A percentile compares a stretch with the other conserved stretches of the same genome.
phyloP scores from a whole-genome alignment of 2,113 vertebrate genomes.

The Apodemus sylvaticus region DNA sequence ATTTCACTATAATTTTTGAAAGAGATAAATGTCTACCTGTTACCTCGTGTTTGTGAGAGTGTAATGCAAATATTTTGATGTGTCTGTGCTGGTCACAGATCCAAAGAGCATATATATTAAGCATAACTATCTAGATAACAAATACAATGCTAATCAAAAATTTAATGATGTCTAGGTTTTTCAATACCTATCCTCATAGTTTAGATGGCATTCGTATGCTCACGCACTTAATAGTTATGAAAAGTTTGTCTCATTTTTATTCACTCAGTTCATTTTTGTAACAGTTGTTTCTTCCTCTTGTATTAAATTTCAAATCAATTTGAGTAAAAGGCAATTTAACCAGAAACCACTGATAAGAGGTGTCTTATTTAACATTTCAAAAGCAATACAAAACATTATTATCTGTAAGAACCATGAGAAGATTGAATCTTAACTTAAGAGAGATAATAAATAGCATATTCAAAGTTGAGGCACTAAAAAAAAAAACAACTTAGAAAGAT shows the following conservation, averaged over 20 bases:
- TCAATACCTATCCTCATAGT: not conserved
- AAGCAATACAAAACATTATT: conserved; percentile 1
- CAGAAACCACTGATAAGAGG: not conserved
- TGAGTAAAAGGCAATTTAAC: not conserved
- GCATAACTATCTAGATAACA: not conserved
- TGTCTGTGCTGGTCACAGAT: not conserved
- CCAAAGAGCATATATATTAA: not conserved
- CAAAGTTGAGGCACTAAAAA: not conserved
- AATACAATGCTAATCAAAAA: not conserved
- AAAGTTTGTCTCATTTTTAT: not conserved
- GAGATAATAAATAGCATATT: not conserved
- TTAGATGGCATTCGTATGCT: not conserved
- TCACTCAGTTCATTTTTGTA: not conserved
- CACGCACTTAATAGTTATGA: not conserved
- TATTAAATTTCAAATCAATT: conserved; percentile 20
- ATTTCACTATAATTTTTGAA: not conserved
- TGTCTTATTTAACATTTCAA: conserved; percentile 31
- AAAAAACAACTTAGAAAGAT: not conserved
- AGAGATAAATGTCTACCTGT: no score
- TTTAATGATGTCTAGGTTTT: not conserved
- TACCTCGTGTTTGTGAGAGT: not conserved
- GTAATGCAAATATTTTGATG: not conserved
- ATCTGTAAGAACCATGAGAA: not conserved
- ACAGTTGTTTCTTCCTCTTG: not conserved
- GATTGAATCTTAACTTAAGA: not conserved